Evolutionary conservation across 2,888 invertebrate species (phyloP).

Genomic region (Suillia variegata): DNA sequence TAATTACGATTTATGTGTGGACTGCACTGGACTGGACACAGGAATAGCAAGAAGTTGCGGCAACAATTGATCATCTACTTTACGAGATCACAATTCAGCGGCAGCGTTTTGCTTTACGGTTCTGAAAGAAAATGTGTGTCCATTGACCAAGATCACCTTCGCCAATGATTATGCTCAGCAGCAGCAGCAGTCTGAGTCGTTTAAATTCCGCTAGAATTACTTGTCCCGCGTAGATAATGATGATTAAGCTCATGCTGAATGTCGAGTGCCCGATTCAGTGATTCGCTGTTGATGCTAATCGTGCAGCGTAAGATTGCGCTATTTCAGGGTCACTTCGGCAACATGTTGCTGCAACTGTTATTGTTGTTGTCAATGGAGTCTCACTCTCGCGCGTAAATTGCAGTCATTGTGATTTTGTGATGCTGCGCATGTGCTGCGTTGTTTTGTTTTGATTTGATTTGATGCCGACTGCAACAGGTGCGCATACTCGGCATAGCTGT

Average conservation of each 20-base stretch:
- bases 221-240: neutral
- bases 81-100: neutral
- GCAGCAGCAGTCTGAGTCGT: neutral
- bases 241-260: too few species aligned
- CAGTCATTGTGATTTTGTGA: neutral
- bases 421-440: neutral
- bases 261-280: too few species aligned
- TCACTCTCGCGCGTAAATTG: neutral
- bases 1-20: too few species aligned
- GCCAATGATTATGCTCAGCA: too few species aligned
- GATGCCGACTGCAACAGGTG: neutral
- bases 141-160: neutral
- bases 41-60: neutral
- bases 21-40: too few species aligned
- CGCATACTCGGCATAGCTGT: neutral
- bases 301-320: neutral
- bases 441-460: neutral
- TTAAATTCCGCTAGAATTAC: neutral
- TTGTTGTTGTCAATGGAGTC: neutral
- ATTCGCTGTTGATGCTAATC: neutral
- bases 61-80: neutral
- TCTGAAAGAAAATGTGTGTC: neutral
- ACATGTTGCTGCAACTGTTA: neutral
- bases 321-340: neutral
- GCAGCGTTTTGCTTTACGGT: neutral